Percentiles rank a stretch among this genome's conserved stretches.
phyloP scores from a whole-genome alignment of 2,888 invertebrate genomes.

The Tetropium fuscum region DNA sequence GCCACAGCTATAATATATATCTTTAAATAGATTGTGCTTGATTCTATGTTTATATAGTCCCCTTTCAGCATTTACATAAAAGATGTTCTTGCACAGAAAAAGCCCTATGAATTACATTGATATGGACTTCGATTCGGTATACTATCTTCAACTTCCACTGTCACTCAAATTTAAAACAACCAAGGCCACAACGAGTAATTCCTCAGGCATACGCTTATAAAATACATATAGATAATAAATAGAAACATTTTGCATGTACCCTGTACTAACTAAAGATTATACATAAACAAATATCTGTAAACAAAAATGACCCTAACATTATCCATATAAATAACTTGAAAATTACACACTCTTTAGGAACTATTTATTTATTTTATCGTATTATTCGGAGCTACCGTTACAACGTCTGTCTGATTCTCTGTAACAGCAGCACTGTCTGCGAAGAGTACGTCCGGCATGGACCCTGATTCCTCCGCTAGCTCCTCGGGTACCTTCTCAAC shows the following conservation, averaged over 20 bases:
- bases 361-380: constrained; percentile 38
- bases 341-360: constrained; percentile 1
- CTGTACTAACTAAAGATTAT: constrained; percentile 3
- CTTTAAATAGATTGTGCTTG: constrained; percentile 3
- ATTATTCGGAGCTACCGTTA: constrained; percentile 31
- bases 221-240: too few relatives aligned
- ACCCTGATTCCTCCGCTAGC: constrained; percentile 57
- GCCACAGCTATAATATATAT: too few relatives aligned
- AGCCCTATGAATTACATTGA: constrained; percentile 20
- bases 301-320: not conserved
- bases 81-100: constrained; percentile 14
- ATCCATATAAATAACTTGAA: constrained; percentile 6
- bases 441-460: constrained; percentile 61
- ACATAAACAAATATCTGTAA: not conserved
- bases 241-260: not conserved
- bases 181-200: too few relatives aligned
- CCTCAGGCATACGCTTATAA: too few relatives aligned
- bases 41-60: constrained; percentile 31
- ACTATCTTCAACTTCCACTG: not conserved
- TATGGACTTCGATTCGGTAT: constrained; percentile 31
- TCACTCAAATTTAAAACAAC: too few relatives aligned
- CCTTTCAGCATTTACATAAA: constrained; percentile 3
- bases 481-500: constrained; percentile 62
- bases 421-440: constrained; percentile 57
- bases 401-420: constrained; percentile 42